Evolutionary conservation across 2,797 vertebrate genomes (phyloP).

Genomic region (Neosalanx taihuensis): DNA sequence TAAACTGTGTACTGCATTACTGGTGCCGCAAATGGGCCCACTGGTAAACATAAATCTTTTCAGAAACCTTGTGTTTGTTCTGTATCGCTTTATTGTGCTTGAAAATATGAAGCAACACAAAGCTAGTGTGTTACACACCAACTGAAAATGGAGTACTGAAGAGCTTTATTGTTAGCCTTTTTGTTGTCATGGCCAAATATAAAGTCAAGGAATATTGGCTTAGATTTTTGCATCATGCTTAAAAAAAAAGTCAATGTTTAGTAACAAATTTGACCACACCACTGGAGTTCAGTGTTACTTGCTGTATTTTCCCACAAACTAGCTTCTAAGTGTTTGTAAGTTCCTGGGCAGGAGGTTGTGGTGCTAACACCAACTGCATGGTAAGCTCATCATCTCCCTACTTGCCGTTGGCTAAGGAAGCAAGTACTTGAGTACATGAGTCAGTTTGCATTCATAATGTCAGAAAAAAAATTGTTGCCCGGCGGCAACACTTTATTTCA

Average conservation of each 20-base stretch:
- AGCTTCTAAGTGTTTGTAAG: slow-evolving; percentile 56
- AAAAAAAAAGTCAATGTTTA: neutral
- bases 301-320: slow-evolving; percentile 49
- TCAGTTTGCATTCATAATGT: slow-evolving; percentile 80
- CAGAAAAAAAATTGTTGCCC: slow-evolving; percentile 71
- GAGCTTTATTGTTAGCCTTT: too few relatives aligned
- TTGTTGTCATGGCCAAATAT: too few relatives aligned
- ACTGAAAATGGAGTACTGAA: too few relatives aligned
- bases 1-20: too few relatives aligned
- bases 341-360: slow-evolving; percentile 64
- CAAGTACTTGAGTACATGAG: slow-evolving; percentile 63
- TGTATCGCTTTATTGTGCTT: too few relatives aligned
- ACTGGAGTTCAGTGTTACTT: slow-evolving; percentile 59
- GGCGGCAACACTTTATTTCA: slow-evolving; percentile 75
- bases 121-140: too few relatives aligned
- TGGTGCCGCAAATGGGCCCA: too few relatives aligned
- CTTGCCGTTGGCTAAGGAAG: slow-evolving; percentile 72
- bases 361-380: slow-evolving; percentile 52
- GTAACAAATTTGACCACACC: slow-evolving; percentile 63
- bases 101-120: too few relatives aligned
- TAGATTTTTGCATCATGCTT: neutral
- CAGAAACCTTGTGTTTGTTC: too few relatives aligned
- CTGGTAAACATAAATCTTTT: too few relatives aligned
- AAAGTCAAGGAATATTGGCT: too few relatives aligned
- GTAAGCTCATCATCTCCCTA: slow-evolving; percentile 62